phyloP scores from a whole-genome alignment of 2,113 vertebrate species.

The Varanus komodoensis region DNA sequence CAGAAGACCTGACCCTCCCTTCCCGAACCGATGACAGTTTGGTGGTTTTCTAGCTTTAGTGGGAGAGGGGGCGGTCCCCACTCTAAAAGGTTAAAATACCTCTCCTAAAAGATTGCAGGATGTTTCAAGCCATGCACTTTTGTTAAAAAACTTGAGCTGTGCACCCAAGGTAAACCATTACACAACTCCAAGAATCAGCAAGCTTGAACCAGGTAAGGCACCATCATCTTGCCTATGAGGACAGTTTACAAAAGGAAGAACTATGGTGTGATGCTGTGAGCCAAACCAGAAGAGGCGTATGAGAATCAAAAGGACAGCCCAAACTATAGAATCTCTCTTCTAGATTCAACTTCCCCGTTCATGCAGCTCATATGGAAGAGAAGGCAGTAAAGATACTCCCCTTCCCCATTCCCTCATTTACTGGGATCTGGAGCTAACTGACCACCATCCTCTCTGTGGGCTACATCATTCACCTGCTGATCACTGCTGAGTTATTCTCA shows the following conservation, averaged over 20 bases:
- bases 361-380: too few relatives aligned
- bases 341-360: too few relatives aligned
- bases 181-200: neutral
- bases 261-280: neutral
- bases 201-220: neutral
- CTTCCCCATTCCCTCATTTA: too few relatives aligned
- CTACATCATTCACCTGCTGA: too few relatives aligned
- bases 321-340: too few relatives aligned
- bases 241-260: neutral
- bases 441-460: too few relatives aligned
- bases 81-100: neutral
- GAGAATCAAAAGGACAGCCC: neutral
- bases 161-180: neutral
- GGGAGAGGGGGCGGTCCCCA: too few relatives aligned
- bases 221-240: neutral
- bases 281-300: neutral
- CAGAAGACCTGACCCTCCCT: too few relatives aligned
- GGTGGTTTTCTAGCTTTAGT: too few relatives aligned
- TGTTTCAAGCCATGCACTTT: neutral
- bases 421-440: too few relatives aligned
- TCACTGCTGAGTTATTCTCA: neutral
- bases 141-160: neutral
- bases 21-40: too few relatives aligned
- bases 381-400: too few relatives aligned
- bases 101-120: neutral